phyloP scores from a whole-genome alignment of 2,888 invertebrate genomes.

The Dicyrtomina minuta region DNA sequence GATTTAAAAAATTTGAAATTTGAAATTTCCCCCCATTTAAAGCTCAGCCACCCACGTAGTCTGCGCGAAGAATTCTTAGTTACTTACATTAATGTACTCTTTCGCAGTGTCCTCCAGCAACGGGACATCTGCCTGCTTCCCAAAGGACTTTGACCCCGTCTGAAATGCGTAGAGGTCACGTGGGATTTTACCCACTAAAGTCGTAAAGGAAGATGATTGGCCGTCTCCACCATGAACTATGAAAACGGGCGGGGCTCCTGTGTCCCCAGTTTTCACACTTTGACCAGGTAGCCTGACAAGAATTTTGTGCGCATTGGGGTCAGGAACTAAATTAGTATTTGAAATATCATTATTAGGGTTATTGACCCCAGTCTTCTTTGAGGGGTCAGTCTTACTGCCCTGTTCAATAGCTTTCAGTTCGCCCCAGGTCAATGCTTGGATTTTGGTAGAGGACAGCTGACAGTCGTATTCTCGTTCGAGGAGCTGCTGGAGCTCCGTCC shows the following conservation, averaged over 20 bases:
- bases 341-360: not conserved
- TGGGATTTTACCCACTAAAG: not conserved
- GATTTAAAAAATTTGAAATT: too few relatives aligned
- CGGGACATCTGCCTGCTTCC: too few relatives aligned
- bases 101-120: too few relatives aligned
- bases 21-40: too few relatives aligned
- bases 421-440: conserved; percentile 54
- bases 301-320: too few relatives aligned
- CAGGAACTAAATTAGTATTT: not conserved
- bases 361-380: not conserved
- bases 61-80: too few relatives aligned
- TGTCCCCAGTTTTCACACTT: conserved; percentile 8
- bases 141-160: too few relatives aligned
- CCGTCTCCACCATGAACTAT: conserved; percentile 13
- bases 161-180: not conserved
- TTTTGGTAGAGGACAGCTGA: conserved; percentile 60
- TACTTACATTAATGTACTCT: too few relatives aligned
- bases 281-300: too few relatives aligned
- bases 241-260: not conserved
- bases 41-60: too few relatives aligned
- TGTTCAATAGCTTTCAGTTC: conserved; percentile 17
- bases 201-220: not conserved
- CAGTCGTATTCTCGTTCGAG: conserved; percentile 60
- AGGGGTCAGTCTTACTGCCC: conserved; percentile 12
- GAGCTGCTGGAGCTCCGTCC: conserved; percentile 63